These are phyloP conservation scores for Peromyscus californicus DNA, from an alignment of 2,113 vertebrate genomes.

Conservation along the genomic window DNA sequence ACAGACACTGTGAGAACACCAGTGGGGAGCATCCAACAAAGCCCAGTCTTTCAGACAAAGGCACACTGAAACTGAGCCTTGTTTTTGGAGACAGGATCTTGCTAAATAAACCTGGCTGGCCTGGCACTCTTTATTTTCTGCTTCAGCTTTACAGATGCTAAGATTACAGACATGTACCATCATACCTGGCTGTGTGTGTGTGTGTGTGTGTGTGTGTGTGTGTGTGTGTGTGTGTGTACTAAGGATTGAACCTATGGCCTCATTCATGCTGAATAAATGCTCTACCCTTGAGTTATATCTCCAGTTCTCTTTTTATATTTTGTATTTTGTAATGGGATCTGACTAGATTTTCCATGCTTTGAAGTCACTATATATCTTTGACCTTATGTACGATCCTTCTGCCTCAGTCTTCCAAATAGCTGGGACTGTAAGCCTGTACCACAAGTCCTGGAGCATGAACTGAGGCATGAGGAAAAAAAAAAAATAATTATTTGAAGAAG, in stretches of 20 bases:
- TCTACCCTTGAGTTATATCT: not conserved
- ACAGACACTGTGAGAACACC: not conserved
- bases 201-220: not conserved
- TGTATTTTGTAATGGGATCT: not conserved
- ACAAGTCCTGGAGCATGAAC: not conserved
- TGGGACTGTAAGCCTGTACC: not conserved
- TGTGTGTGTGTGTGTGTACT: too few species aligned
- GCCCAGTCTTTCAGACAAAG: not conserved
- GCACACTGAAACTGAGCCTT: not conserved
- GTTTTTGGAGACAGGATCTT: not conserved
- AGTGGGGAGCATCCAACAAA: not conserved
- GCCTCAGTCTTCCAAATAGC: not conserved
- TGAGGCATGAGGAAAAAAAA: constrained; percentile 21
- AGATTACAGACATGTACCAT: not conserved
- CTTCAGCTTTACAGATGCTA: not conserved
- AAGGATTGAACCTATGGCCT: not conserved
- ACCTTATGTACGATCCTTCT: too few species aligned
- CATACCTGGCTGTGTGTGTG: not conserved
- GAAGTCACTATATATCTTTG: not conserved
- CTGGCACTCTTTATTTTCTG: not conserved
- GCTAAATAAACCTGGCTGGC: not conserved
- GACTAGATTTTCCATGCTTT: too few species aligned
- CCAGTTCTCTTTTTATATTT: not conserved
- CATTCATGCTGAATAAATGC: not conserved
- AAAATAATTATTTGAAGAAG: constrained; percentile 14